These are phyloP conservation scores for Pantherophis alleghaniensis DNA, from an alignment of 2,797 vertebrate genomes.

Conservation along the genomic window DNA sequence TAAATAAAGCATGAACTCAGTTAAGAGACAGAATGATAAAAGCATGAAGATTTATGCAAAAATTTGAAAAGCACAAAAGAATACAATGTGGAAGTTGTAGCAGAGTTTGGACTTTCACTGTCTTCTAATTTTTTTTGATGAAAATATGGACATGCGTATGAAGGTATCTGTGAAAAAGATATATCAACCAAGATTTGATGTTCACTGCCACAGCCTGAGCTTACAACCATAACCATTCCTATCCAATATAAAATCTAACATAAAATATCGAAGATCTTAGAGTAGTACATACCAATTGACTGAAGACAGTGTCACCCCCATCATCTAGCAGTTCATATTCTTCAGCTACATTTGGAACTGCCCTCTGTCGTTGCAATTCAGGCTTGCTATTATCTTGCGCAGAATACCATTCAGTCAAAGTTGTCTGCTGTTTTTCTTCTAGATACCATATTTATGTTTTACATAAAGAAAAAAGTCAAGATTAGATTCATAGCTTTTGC, in stretches of 20 bases:
- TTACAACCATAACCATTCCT: background rate
- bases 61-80: background rate
- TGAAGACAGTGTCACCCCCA: constrained; percentile 70
- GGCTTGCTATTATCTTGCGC: constrained; percentile 65
- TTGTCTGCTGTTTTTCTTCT: constrained; percentile 85
- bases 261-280: constrained; percentile 17
- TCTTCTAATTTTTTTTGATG: too few relatives aligned
- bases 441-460: constrained; percentile 24
- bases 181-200: background rate
- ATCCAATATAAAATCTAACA: background rate
- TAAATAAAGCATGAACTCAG: background rate
- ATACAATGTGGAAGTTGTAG: background rate
- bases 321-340: constrained; percentile 73
- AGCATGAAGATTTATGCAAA: background rate
- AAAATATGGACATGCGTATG: background rate
- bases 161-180: background rate
- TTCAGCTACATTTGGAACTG: constrained; percentile 61
- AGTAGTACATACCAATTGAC: constrained; percentile 74
- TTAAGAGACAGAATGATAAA: background rate
- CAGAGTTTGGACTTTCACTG: background rate
- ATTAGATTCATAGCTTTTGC: background rate
- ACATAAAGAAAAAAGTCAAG: background rate
- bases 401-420: constrained; percentile 84
- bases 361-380: constrained; percentile 65
- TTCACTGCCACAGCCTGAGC: background rate